Evolutionary conservation across 2,888 invertebrate genomes (phyloP), one percentile per base, ranked within the genome.

Genomic region (Ormyrus labotus): DNA sequence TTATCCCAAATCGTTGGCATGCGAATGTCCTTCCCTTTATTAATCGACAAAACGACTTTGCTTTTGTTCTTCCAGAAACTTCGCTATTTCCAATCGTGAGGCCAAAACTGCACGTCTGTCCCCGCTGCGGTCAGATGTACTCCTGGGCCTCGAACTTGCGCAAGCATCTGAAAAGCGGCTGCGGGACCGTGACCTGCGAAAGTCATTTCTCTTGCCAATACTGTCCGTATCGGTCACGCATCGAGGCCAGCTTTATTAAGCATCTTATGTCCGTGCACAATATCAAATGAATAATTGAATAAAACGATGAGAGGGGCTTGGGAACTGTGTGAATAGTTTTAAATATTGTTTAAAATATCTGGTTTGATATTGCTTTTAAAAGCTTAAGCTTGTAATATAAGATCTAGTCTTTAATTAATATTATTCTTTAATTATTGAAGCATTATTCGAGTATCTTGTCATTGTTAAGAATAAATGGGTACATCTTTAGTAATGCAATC

Each of bases 141-240:
- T 89, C 90, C 71, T 90, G 91, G 91, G 90, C 91, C n/a, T 91
- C 91, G 81, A 90, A 91, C 72, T 85, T 91, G 47, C 87, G 90
- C 81, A 90, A 91, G 70, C 91, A 90, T 77, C 86, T 88, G 65
- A 87, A 88, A 83, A 88, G 87, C 82, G 90, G 89, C 77, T 91
- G 90, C 78, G 90, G 90, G 63, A 85, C 87, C 86, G 86, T 88
- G 76, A 89, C 90, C 82, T 89, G 88, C 86, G 90, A 91, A 85
- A 89, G 89, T 6, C 88, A 89, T 84, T 91, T 91, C 86, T 88
- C 89, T 82, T 91, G 91, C 84, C 88, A 88, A 78, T 88, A 89
- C 85, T 91, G 91, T 83, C 87, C 89, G 45, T 91, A 90, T 86
- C 88, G 87, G 83, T 90, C 90, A 76, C 89, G 90, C 84, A 87